A percentile compares a stretch with the other conserved stretches of the same genome.
Conservation (phyloP, 2,797 vertebrate species). For the Meriones psammophilus region DNA sequence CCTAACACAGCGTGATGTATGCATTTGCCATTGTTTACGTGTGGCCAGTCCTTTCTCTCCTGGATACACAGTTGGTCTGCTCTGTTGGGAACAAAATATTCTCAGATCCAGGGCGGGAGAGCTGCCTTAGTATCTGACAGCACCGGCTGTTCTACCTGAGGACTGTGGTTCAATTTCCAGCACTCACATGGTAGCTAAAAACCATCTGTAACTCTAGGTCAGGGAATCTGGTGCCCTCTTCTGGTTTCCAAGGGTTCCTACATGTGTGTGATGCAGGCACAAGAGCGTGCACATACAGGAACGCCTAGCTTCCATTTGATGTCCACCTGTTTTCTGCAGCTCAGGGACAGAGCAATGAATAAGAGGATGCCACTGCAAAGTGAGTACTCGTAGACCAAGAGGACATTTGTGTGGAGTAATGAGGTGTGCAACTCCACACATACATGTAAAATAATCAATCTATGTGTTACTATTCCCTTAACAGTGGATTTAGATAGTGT, state of each 20-base stretch:
- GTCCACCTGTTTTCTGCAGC: neutral
- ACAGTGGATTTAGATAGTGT: neutral
- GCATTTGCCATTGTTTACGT: neutral
- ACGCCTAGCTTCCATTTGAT: neutral
- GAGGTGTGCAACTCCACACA: neutral
- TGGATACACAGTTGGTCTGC: neutral
- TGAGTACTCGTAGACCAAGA: neutral
- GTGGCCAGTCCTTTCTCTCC: neutral
- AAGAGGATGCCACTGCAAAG: neutral
- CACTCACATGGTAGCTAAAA: neutral
- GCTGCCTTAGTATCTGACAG: neutral
- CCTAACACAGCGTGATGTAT: neutral
- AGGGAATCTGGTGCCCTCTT: neutral
- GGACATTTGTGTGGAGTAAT: neutral
- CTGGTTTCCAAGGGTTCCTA: neutral
- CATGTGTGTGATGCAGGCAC: neutral
- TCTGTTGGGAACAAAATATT: neutral
- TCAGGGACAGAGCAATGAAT: neutral
- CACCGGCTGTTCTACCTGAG: neutral
- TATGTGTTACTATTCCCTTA: constrained; percentile 7
- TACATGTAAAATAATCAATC: neutral
- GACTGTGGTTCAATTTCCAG: neutral
- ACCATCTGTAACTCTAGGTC: neutral
- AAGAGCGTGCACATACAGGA: neutral
- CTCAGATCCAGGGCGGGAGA: neutral